Percentiles rank a stretch among this genome's conserved stretches.
Evolutionary conservation across 1,140 invertebrate species (phyloP).

Genomic region (Rhopalosiphum padi): DNA sequence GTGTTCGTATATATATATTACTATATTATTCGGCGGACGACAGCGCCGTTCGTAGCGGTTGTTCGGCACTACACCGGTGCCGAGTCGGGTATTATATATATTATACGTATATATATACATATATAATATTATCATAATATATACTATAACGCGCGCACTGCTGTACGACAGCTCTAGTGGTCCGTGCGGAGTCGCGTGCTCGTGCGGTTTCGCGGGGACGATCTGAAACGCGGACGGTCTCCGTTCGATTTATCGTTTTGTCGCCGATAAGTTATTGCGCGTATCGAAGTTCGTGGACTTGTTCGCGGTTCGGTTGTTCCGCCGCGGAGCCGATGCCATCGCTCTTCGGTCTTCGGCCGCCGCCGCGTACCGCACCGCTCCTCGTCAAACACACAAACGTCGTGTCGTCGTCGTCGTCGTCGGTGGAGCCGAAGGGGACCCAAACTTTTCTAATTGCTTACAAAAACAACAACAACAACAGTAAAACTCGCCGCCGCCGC

Average conservation of each 20-base stretch:
- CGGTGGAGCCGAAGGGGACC: not conserved
- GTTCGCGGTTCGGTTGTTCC: conserved; percentile 42
- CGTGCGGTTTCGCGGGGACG: not conserved
- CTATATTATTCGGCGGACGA: too few species aligned
- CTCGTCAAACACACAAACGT: not conserved
- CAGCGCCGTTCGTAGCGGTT: too few species aligned
- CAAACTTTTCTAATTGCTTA: conserved; percentile 43
- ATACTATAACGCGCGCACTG: not conserved
- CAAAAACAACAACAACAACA: conserved; percentile 29
- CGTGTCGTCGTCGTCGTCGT: too few species aligned
- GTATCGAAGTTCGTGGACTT: conserved; percentile 35
- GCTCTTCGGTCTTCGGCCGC: conserved; percentile 24
- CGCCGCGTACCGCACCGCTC: not conserved
- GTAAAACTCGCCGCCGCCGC: conserved; percentile 44
- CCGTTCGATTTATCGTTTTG: conserved; percentile 41
- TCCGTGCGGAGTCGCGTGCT: not conserved
- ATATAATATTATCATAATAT: too few species aligned
- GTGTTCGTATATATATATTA: too few species aligned
- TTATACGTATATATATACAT: too few species aligned
- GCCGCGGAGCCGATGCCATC: not conserved
- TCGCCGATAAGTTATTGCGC: conserved; percentile 39
- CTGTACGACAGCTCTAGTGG: too few species aligned
- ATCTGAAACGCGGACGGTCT: not conserved
- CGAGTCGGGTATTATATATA: too few species aligned
- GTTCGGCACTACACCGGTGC: too few species aligned